Conservation (phyloP, 2,113 vertebrate genomes). For the Dasyprocta punctata region DNA sequence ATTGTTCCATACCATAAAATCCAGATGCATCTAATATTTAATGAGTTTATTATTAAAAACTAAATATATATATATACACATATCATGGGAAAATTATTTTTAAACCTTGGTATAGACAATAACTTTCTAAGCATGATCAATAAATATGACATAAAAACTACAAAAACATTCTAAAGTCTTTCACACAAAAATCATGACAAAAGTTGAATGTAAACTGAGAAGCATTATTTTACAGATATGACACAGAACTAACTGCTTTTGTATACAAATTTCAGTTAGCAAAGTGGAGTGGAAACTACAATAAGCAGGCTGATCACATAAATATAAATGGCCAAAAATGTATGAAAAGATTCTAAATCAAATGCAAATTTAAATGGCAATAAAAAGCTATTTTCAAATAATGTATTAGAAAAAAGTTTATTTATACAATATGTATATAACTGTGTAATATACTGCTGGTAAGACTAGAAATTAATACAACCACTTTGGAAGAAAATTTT, state of each 20-base stretch:
- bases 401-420: neutral
- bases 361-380: neutral
- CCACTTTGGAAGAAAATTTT: neutral
- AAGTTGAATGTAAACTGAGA: conserved; percentile 7
- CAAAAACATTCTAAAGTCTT: neutral
- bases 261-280: neutral
- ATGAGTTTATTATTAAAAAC: neutral
- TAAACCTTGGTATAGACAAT: neutral
- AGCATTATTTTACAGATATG: neutral
- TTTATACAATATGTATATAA: neutral
- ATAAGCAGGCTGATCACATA: neutral
- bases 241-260: neutral
- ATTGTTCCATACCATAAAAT: neutral
- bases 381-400: neutral
- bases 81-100: neutral
- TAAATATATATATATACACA: neutral
- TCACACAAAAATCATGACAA: conserved; percentile 1
- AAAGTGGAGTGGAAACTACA: neutral
- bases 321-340: neutral
- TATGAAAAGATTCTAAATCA: neutral
- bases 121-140: neutral
- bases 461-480: neutral
- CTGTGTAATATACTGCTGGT: neutral
- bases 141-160: neutral
- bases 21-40: neutral